Percentiles rank a stretch among this genome's conserved stretches.
These are phyloP conservation scores for Passerculus sandwichensis DNA, from an alignment of 2,797 vertebrate species.

Conservation along the genomic window DNA sequence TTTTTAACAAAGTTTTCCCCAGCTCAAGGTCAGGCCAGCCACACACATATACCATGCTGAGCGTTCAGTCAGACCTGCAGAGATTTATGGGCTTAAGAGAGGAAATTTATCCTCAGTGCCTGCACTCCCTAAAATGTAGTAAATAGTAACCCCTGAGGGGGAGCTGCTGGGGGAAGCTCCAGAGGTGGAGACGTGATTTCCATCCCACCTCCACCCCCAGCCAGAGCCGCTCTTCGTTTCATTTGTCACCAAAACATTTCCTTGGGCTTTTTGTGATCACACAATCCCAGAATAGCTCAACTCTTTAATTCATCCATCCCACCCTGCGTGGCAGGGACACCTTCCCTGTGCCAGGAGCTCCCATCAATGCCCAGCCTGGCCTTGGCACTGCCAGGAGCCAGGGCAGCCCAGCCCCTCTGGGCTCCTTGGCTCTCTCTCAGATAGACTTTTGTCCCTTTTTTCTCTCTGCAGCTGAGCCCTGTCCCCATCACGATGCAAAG, in stretches of 20 bases:
- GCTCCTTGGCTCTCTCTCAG: background rate
- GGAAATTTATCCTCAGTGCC: background rate
- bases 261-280: background rate
- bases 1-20: background rate
- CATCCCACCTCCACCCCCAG: background rate
- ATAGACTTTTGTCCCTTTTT: background rate
- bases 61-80: background rate
- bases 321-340: background rate
- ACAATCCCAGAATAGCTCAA: background rate
- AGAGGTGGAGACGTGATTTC: background rate
- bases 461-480: background rate
- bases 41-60: background rate
- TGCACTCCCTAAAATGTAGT: background rate
- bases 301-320: fast-evolving
- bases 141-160: background rate
- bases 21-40: background rate
- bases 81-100: background rate
- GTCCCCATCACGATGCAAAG: fast-evolving
- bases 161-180: background rate
- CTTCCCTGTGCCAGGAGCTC: too few species aligned
- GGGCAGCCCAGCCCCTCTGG: background rate
- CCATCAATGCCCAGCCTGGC: background rate
- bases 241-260: background rate
- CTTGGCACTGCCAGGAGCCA: background rate
- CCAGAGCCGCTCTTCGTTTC: background rate